Conservation (phyloP, 2,113 vertebrate species). For the Saguinus imperator region DNA sequence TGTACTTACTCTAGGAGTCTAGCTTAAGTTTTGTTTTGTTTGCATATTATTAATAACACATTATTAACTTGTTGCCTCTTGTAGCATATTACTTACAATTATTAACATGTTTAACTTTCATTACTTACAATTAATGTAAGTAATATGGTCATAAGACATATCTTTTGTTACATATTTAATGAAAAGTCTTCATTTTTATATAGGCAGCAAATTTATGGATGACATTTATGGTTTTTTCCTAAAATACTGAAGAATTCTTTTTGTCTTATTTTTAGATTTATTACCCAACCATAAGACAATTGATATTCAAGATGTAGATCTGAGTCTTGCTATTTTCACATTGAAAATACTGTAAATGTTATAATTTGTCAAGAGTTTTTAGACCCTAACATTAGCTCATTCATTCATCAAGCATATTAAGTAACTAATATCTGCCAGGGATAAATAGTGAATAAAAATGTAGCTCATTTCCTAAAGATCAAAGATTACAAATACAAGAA, state of each 20-base stretch:
- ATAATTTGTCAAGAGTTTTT: slow-evolving; percentile 56
- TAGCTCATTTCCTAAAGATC: not conserved
- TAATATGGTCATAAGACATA: slow-evolving; percentile 20
- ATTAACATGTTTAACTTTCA: not conserved
- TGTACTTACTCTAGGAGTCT: not conserved
- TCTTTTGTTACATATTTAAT: slow-evolving; percentile 62
- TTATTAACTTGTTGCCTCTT: slow-evolving; percentile 48
- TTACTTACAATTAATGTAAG: slow-evolving; percentile 15
- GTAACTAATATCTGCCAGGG: not conserved
- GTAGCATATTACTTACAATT: slow-evolving; percentile 29
- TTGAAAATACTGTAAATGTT: slow-evolving; percentile 60
- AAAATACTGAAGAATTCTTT: slow-evolving; percentile 56
- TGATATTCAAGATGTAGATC: slow-evolving; percentile 53
- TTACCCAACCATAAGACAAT: slow-evolving; percentile 57
- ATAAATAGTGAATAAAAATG: slow-evolving; percentile 42
- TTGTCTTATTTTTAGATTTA: slow-evolving; percentile 68
- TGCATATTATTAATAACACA: slow-evolving; percentile 19
- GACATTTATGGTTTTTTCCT: slow-evolving; percentile 58
- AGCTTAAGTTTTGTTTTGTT: slow-evolving; percentile 20
- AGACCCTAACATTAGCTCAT: slow-evolving; percentile 59
- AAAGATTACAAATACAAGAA: slow-evolving; percentile 54
- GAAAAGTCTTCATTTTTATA: slow-evolving; percentile 58
- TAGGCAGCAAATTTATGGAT: slow-evolving; percentile 59
- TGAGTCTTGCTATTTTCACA: slow-evolving; percentile 33
- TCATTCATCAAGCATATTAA: slow-evolving; percentile 49